Evolutionary conservation across 2,797 vertebrate genomes (phyloP).

Genomic region (Zalophus californianus): DNA sequence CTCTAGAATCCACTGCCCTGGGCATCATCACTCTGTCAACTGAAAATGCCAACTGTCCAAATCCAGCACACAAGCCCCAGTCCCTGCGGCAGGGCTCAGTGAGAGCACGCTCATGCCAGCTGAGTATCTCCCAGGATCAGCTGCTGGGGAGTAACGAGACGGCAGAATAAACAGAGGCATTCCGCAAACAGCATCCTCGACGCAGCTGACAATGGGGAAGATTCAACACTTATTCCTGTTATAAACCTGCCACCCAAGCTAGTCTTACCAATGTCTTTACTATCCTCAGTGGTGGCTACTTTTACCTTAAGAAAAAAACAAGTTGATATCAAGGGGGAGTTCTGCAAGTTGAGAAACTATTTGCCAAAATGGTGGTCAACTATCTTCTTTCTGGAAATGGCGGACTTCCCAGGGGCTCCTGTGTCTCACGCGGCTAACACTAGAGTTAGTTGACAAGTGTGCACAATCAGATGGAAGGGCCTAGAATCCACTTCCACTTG

Average conservation of each 20-base stretch:
- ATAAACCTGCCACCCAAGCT: background rate
- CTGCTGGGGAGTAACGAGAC: background rate
- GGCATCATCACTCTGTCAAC: background rate
- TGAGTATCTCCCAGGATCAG: background rate
- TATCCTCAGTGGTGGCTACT: background rate
- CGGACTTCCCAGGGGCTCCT: background rate
- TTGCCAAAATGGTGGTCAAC: background rate
- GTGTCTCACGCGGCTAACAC: background rate
- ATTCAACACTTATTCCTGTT: background rate
- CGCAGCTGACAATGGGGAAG: background rate
- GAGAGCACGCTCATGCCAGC: background rate
- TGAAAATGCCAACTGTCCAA: background rate
- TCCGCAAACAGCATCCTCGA: background rate
- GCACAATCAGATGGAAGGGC: background rate
- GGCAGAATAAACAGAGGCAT: background rate
- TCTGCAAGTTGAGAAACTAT: background rate
- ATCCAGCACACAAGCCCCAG: background rate
- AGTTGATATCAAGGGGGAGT: background rate
- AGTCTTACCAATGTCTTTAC: background rate
- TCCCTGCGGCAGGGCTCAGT: background rate
- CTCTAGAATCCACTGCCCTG: background rate
- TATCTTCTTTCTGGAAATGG: background rate
- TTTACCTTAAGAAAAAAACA: background rate
- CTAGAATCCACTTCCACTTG: background rate
- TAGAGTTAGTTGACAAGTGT: background rate